Conservation (phyloP, 2,888 invertebrate species). For the Caradrina clavipalpis region DNA sequence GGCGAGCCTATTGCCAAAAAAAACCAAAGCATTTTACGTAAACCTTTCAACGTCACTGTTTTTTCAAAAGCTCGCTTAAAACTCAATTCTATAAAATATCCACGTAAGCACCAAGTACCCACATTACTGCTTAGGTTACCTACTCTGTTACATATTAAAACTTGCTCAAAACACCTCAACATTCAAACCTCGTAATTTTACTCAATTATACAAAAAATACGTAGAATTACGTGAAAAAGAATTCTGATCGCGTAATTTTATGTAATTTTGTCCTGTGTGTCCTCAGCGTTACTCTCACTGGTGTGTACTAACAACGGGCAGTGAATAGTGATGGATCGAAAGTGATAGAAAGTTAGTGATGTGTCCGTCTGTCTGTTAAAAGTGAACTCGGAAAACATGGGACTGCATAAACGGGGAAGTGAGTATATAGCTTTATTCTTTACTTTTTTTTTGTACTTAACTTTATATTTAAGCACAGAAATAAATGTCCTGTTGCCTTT, state of each 20-base stretch:
- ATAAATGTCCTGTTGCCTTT: too few species aligned
- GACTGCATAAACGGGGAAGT: conserved; percentile 85
- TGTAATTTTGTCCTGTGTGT: conserved; percentile 61
- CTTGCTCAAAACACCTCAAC: conserved; percentile 17
- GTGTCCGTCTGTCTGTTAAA: conserved; percentile 65
- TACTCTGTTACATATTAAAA: conserved; percentile 49
- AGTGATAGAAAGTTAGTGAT: conserved; percentile 79
- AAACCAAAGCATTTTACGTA: too few species aligned
- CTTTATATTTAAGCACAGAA: too few species aligned
- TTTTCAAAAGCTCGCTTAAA: background rate
- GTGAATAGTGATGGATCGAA: conserved; percentile 70
- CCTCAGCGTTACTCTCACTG: conserved; percentile 55
- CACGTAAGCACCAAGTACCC: conserved; percentile 22
- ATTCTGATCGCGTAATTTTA: conserved; percentile 55
- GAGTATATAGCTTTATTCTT: conserved; percentile 69
- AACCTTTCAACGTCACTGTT: too few species aligned
- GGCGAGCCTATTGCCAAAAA: too few species aligned
- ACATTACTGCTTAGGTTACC: conserved; percentile 31
- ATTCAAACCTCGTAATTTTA: conserved; percentile 58
- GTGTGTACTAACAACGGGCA: conserved; percentile 45
- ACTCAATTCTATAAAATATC: conserved; percentile 11
- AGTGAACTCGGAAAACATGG: conserved; percentile 76
- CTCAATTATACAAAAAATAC: conserved; percentile 36
- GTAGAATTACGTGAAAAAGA: conserved; percentile 28
- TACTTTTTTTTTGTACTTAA: too few species aligned